Percentiles rank a stretch among this genome's conserved stretches.
phyloP scores from a whole-genome alignment of 2,113 vertebrate genomes.

The Entomyzon cyanotis region DNA sequence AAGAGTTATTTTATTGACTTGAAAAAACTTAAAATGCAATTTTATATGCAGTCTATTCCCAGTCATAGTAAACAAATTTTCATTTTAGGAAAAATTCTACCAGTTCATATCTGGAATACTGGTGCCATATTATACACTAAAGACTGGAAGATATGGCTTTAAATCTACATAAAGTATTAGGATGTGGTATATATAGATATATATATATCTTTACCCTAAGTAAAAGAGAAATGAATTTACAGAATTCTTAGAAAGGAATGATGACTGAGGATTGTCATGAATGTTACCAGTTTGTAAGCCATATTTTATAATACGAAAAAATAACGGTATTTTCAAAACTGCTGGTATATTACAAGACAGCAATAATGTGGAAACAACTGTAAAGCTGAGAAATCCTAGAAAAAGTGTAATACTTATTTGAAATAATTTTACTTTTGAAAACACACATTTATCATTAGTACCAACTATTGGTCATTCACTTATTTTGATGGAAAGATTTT shows the following conservation, averaged over 20 bases:
- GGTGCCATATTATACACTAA: slow-evolving; percentile 47
- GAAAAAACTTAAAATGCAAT: slow-evolving; percentile 35
- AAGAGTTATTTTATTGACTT: slow-evolving; percentile 41
- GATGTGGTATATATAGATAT: not conserved
- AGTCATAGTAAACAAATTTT: slow-evolving; percentile 51
- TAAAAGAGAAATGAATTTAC: slow-evolving; percentile 54
- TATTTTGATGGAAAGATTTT: not conserved
- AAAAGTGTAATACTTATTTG: slow-evolving; percentile 25
- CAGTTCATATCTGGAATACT: slow-evolving; percentile 39
- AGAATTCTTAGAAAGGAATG: slow-evolving; percentile 49
- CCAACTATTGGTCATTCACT: slow-evolving; percentile 29
- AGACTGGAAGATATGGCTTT: slow-evolving; percentile 77
- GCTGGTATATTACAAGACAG: slow-evolving; percentile 51
- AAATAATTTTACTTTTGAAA: slow-evolving; percentile 37
- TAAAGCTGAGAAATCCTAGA: slow-evolving; percentile 46
- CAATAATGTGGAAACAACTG: slow-evolving; percentile 33
- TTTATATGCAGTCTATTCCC: slow-evolving; percentile 47
- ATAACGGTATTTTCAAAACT: slow-evolving; percentile 40
- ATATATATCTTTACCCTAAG: slow-evolving; percentile 11
- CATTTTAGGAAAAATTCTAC: slow-evolving; percentile 18
- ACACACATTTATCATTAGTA: slow-evolving; percentile 24
- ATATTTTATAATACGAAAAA: not conserved
- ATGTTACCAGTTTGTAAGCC: slow-evolving; percentile 38
- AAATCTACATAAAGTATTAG: slow-evolving; percentile 46
- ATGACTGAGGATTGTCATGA: slow-evolving; percentile 43